Base-by-base conservation (phyloP, 2,113 vertebrate species). In the Terrapene triunguis region DNA sequence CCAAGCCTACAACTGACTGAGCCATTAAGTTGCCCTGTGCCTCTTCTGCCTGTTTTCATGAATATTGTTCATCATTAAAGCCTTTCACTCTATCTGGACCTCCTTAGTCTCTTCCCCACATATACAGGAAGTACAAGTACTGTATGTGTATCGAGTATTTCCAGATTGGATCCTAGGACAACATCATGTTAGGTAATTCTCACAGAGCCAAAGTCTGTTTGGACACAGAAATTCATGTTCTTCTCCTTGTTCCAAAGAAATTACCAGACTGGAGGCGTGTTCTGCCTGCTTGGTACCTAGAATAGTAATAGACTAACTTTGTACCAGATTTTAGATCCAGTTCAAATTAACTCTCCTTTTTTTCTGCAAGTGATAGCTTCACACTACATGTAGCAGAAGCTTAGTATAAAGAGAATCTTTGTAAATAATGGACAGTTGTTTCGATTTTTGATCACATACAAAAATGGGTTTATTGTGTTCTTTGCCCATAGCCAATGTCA, bases 401-500 rank as follows among this genome's bases (percentile, higher is more conserved):
- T 32, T 74, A 14, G 47, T 35, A 35, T 27, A 38, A 29, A 27
- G 47, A 88, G 32, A 54, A 89, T 51, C 38, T 22, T 10, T 87
- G 29, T 80, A 6, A 65, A 9, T 84, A 76, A 80, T 22, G 21
- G 89, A 76, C 13, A 86, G 4, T 57, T 29, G 80, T 78, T 95
- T 80, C 48, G 92, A 53, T 21, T 35, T 25, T 25, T 84, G 2
- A 44, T 93, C 29, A 80, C 0, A 0, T 51, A 44, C 54, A 12
- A 85, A 95, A 50, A 65, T 10, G 4, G 62, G 85, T 84, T 38
- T 19, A 2, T 57, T 76, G 21, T 47, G 1, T 89, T 91, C 32
- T 95, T 51, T 44, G 47, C 91, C 82, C 27, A 3, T 97, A 99
- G 99, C 98, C 27, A 98, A 99, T 0, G 54, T 99, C 81, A 99